These are phyloP conservation scores for Leptinotarsa texana DNA, from an alignment of 1,140 invertebrate species.

Conservation along the genomic window DNA sequence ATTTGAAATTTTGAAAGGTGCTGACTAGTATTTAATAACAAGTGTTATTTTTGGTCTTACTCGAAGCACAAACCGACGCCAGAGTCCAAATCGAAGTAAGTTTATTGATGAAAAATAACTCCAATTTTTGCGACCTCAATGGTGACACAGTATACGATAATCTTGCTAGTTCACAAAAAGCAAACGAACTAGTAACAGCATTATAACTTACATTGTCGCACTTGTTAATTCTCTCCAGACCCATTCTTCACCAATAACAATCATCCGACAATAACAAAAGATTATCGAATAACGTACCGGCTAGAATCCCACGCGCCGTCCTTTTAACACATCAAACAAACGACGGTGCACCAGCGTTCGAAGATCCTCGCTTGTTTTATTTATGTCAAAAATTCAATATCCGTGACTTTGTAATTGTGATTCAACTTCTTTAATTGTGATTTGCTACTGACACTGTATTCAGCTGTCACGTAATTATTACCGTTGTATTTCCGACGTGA, in stretches of 20 bases:
- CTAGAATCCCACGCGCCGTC: background rate
- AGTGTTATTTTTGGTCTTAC: too few species aligned
- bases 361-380: background rate
- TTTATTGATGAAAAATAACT: too few species aligned
- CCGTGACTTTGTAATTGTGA: slow-evolving; percentile 13
- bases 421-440: slow-evolving; percentile 17
- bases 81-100: too few species aligned
- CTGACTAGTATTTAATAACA: too few species aligned
- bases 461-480: slow-evolving; percentile 13
- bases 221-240: background rate
- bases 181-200: too few species aligned
- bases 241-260: background rate
- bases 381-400: slow-evolving; percentile 10
- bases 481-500: slow-evolving; percentile 9
- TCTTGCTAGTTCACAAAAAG: too few species aligned
- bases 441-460: slow-evolving; percentile 19
- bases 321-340: slow-evolving; percentile 3
- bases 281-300: slow-evolving; percentile 6
- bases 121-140: too few species aligned
- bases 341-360: background rate
- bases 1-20: too few species aligned
- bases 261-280: slow-evolving; percentile 16
- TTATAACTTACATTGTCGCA: background rate
- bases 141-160: too few species aligned
- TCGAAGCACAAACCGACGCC: too few species aligned